Conservation (phyloP, 2,888 invertebrate genomes). For the Ennomos erosarius region DNA sequence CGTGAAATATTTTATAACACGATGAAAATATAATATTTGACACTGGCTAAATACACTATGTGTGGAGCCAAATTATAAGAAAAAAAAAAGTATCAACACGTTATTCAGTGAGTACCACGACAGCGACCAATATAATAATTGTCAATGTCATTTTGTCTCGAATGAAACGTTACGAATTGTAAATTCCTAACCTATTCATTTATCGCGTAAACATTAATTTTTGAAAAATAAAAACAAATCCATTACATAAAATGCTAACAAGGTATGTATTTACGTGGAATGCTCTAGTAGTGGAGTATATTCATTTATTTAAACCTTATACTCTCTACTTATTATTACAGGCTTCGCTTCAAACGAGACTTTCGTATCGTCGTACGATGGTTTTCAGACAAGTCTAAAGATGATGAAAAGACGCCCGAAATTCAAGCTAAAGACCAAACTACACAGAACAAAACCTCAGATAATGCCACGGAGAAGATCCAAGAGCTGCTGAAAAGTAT, state of each 20-base stretch:
- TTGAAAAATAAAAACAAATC: conserved; percentile 19
- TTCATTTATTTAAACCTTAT: too few species aligned
- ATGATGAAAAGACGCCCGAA: conserved; percentile 61
- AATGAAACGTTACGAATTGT: too few species aligned
- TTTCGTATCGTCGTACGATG: conserved; percentile 57
- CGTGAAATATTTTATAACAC: too few species aligned
- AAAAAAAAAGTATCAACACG: too few species aligned
- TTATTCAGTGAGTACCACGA: too few species aligned
- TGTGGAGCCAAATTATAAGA: too few species aligned
- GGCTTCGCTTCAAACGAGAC: conserved; percentile 55
- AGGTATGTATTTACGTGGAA: conserved; percentile 19
- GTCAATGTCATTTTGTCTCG: too few species aligned
- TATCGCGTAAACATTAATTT: too few species aligned
- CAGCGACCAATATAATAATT: too few species aligned
- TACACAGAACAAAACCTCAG: conserved; percentile 48
- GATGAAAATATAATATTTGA: too few species aligned
- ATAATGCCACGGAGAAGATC: conserved; percentile 69
- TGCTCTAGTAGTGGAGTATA: too few species aligned
- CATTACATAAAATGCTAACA: conserved; percentile 29
- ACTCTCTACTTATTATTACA: conserved; percentile 35
- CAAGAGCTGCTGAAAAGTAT: conserved; percentile 73
- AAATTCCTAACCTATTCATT: conserved; percentile 40
- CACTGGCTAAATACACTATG: too few species aligned
- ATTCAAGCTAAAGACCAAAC: conserved; percentile 43
- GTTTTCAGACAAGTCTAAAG: conserved; percentile 63